phyloP scores from a whole-genome alignment of 37 sponge, comb jelly and placozoan genomes.

The Dysidea cf. avara region DNA sequence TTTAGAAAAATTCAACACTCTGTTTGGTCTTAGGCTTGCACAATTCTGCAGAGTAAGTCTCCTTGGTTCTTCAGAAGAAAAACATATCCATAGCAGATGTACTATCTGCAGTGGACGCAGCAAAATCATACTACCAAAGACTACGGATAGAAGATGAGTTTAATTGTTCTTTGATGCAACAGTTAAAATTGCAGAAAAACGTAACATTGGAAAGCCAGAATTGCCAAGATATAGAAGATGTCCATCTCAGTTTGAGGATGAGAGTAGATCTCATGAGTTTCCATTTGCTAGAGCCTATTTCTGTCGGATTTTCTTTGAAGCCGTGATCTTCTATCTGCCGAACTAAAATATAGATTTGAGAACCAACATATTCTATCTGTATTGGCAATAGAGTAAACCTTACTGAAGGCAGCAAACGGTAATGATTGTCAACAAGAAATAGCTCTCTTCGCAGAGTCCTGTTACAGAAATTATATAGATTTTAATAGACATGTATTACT shows the following conservation, averaged over 20 bases:
- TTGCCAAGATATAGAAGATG: constrained; percentile 51
- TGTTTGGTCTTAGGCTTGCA: constrained; percentile 43
- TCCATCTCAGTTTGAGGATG: constrained; percentile 34
- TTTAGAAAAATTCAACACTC: constrained; percentile 28
- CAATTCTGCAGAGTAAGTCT: constrained; percentile 49
- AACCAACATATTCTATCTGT: constrained; percentile 9
- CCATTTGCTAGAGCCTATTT: constrained; percentile 25
- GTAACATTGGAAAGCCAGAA: constrained; percentile 30
- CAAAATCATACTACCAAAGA: constrained; percentile 32
- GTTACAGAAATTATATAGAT: too few relatives aligned
- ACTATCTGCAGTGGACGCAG: constrained; percentile 38
- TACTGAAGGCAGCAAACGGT: too few relatives aligned
- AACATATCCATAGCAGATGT: constrained; percentile 44
- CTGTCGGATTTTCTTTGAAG: constrained; percentile 51
- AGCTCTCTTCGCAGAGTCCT: too few relatives aligned
- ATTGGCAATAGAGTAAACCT: constrained; percentile 6
- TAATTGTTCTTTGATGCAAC: constrained; percentile 29
- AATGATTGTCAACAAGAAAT: too few relatives aligned
- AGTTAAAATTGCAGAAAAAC: constrained; percentile 20
- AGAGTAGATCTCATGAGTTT: constrained; percentile 23
- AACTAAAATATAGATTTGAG: constrained; percentile 39
- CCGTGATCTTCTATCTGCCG: constrained; percentile 44
- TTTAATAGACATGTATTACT: too few relatives aligned
- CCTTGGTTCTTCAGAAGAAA: constrained; percentile 27
- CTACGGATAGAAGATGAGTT: constrained; percentile 30